Evolutionary conservation across 2,888 invertebrate species (phyloP).

Genomic region (Stenurella melanura): DNA sequence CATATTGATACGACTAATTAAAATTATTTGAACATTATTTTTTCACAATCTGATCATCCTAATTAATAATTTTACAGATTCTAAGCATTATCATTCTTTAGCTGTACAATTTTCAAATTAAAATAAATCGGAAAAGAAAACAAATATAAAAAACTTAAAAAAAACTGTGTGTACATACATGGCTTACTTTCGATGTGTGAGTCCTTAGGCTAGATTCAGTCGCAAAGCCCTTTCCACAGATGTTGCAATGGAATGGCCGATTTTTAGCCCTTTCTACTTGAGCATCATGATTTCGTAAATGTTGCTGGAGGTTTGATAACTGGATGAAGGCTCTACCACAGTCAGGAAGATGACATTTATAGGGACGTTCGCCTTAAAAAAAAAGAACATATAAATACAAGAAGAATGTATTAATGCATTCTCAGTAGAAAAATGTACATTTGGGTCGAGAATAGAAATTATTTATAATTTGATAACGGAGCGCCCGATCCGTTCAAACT

Average conservation of each 20-base stretch:
- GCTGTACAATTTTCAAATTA: constrained; percentile 24
- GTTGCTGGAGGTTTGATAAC: constrained; percentile 96
- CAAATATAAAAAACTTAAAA: constrained; percentile 48
- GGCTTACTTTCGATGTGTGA: constrained; percentile 97
- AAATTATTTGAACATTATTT: too few species aligned
- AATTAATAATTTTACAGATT: not conserved
- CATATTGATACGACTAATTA: too few species aligned
- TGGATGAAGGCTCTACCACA: constrained; percentile 98
- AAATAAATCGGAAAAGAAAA: constrained; percentile 21
- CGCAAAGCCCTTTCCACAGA: constrained; percentile 97
- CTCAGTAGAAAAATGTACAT: not conserved
- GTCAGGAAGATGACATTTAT: constrained; percentile 96
- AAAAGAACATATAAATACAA: constrained; percentile 52
- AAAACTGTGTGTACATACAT: constrained; percentile 76
- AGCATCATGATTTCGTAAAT: constrained; percentile 96
- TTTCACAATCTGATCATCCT: too few species aligned
- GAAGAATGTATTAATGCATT: not conserved
- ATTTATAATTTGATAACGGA: too few species aligned
- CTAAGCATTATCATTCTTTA: not conserved
- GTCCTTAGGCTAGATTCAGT: constrained; percentile 96
- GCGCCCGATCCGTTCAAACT: too few species aligned
- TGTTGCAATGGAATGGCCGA: constrained; percentile 95
- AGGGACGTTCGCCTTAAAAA: constrained; percentile 93
- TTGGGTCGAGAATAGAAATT: too few species aligned
- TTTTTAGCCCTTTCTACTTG: constrained; percentile 96